Conservation (phyloP, 1,140 invertebrate genomes). For the Atta cephalotes region DNA sequence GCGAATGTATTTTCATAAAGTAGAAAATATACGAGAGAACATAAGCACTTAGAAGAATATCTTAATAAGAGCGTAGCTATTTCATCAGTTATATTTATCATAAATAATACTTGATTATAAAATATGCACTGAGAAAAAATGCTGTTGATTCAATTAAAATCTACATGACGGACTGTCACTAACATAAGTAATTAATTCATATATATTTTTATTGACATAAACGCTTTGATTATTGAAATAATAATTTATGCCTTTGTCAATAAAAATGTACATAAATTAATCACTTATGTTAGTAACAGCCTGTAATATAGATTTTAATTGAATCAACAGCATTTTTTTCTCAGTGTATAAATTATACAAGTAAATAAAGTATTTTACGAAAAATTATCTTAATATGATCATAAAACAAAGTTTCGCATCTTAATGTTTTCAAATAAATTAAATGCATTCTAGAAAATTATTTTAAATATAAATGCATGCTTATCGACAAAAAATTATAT, state of each 20-base stretch:
- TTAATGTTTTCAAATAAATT: not conserved
- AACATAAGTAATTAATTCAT: too few species aligned
- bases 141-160: too few species aligned
- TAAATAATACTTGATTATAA: constrained; percentile 1
- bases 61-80: constrained; percentile 5
- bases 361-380: not conserved
- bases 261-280: too few species aligned
- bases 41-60: not conserved
- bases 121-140: not conserved
- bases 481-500: not conserved
- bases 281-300: too few species aligned
- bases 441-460: not conserved
- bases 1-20: constrained; percentile 5
- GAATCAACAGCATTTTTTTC: too few species aligned
- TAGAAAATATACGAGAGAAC: not conserved
- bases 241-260: too few species aligned
- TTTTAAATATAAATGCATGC: not conserved
- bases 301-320: too few species aligned
- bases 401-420: not conserved
- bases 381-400: not conserved
- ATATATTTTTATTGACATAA: too few species aligned
- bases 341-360: not conserved
- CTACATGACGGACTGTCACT: too few species aligned
- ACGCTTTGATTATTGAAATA: too few species aligned
- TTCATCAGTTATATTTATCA: not conserved